Conservation (phyloP, 2,113 vertebrate species). For the Oryctolagus cuniculus region DNA sequence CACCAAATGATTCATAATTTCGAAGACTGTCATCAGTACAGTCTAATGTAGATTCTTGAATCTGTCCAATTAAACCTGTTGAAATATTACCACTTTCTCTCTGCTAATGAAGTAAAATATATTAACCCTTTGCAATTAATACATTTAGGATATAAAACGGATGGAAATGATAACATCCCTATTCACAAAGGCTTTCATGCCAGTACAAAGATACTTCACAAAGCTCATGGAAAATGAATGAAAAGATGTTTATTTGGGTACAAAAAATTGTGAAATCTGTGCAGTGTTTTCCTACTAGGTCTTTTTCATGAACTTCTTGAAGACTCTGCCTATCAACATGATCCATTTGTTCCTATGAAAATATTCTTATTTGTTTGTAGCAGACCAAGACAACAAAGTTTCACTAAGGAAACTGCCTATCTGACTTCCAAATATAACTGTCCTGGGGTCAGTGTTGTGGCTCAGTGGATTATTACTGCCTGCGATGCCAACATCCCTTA, state of each 20-base stretch:
- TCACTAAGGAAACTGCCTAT: background rate
- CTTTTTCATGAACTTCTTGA: too few relatives aligned
- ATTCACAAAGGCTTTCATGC: background rate
- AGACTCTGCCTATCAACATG: background rate
- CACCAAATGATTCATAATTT: constrained; percentile 34
- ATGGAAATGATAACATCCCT: background rate
- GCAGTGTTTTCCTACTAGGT: too few relatives aligned
- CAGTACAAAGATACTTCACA: background rate
- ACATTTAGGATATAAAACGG: background rate
- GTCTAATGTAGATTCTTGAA: constrained; percentile 49
- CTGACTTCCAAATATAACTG: too few relatives aligned
- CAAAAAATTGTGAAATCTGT: too few relatives aligned
- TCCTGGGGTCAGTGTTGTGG: too few relatives aligned
- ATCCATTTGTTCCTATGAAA: background rate
- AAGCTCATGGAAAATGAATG: too few relatives aligned
- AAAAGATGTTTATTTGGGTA: too few relatives aligned
- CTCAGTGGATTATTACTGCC: too few relatives aligned
- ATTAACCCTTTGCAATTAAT: background rate
- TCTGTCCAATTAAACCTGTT: background rate
- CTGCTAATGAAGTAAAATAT: constrained; percentile 43
- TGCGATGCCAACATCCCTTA: too few relatives aligned
- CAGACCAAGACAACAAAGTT: background rate
- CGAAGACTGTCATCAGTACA: background rate
- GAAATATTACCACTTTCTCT: constrained; percentile 22
- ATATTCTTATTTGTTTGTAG: background rate